Base-by-base conservation (phyloP, 30 jellyfish, hydroid and myxozoan species). In the Morbakka virulenta region DNA sequence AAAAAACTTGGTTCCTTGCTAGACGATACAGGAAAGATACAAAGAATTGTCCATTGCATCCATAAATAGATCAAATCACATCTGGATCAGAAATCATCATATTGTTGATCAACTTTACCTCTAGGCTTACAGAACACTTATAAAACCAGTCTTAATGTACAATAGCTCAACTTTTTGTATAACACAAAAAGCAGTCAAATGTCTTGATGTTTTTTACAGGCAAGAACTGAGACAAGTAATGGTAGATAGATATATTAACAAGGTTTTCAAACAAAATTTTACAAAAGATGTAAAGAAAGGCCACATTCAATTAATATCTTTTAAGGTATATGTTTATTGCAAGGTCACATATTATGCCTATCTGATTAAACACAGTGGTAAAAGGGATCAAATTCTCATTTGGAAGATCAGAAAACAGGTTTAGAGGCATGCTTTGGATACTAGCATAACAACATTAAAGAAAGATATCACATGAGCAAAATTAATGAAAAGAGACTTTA, bases 381-480 rank as follows among this genome's bases (percentile, higher is more conserved):
- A 61, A 61, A 28, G 87, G 73, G 1, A 64, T 62, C 72, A 77
- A 28, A 31, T 57, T 75, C 76, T 75, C 61, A 76, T 78, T 78
- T 35, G 73, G 66, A 23, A 34, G 68, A 61, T 61, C 86, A 61
- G 77, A 52, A 34, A 61, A 61, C 23, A 17, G 81, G 11, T 64
- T 62, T 53, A 79, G 90, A 79, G 76, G 83, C 52, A 50, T 67
- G 33, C 82, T 76, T 32, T 41, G 76, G 76, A 66, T 65, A 62
- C 72, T 64, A 34, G 62, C 25, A 71, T 64, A 28, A 77, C 82
- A 77, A 62, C 82, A 9, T 63, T 34, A 31, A 64, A 35, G 31
- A 50, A 32, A 77, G 87, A 53, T 33, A 72, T 51, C 57, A 48
- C 84, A 33, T 50, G 86, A 74, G 67, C 77, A 28, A 74, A 50